Percentiles rank a stretch among this genome's conserved stretches.
Evolutionary conservation across 2,113 vertebrate genomes (phyloP).

Genomic region (Odontophorus gujanensis): DNA sequence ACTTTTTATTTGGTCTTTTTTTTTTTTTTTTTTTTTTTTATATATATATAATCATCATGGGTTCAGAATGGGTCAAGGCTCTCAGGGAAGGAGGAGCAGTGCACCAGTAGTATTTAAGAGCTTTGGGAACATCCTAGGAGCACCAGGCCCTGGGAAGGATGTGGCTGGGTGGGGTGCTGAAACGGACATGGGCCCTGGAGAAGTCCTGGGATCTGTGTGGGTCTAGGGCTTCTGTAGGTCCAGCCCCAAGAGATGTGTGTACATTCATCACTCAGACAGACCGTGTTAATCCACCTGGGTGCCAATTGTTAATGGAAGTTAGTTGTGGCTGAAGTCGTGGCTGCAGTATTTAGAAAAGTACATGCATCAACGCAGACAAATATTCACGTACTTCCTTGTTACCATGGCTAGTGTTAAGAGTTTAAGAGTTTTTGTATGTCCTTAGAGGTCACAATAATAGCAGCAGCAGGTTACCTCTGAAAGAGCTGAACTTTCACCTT

Average conservation of each 20-base stretch:
- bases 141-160: background rate
- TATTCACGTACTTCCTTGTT: background rate
- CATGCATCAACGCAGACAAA: background rate
- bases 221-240: background rate
- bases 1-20: background rate
- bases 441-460: background rate
- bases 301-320: background rate
- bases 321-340: background rate
- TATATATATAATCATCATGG: background rate
- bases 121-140: background rate
- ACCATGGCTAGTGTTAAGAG: background rate
- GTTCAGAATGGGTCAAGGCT: background rate
- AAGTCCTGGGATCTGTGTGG: background rate
- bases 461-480: background rate
- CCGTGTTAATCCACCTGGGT: background rate
- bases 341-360: background rate
- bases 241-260: too few species aligned
- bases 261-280: fast-evolving
- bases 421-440: background rate
- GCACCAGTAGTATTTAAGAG: background rate
- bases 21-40: background rate
- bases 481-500: background rate
- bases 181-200: background rate
- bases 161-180: background rate
- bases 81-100: background rate